Percentiles rank a stretch among this genome's conserved stretches.
Conservation (phyloP, 2,797 vertebrate genomes). For the Pyrocephalus nanus region DNA sequence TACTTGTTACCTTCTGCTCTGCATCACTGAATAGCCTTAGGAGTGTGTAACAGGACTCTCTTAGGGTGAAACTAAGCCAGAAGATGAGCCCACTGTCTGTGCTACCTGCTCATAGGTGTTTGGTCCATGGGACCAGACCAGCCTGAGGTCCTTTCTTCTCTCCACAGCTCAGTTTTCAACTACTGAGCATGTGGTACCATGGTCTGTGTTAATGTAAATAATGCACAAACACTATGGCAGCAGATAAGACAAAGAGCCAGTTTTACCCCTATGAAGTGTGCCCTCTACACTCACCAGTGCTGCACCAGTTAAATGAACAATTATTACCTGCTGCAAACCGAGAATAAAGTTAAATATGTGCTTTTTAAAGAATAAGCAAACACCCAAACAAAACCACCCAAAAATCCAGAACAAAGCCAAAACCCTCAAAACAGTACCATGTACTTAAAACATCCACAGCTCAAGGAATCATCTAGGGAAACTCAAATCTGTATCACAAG, state of each 20-base stretch:
- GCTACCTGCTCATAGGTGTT: neutral
- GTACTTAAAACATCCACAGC: neutral
- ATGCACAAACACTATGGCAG: neutral
- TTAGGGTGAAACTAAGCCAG: neutral
- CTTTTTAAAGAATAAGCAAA: neutral
- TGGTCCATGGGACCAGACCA: fast-evolving
- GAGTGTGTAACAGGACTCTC: neutral
- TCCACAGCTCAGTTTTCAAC: neutral
- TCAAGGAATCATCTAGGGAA: neutral
- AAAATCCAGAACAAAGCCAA: neutral
- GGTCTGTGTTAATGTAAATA: neutral
- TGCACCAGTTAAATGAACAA: neutral
- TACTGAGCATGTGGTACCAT: neutral
- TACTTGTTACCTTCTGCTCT: neutral
- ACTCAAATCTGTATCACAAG: neutral
- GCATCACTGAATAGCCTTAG: neutral
- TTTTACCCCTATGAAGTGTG: neutral
- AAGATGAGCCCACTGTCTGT: neutral
- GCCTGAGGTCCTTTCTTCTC: neutral
- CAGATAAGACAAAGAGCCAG: neutral
- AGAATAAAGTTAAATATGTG: neutral
- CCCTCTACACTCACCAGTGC: neutral
- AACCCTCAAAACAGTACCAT: neutral
- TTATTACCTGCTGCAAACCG: neutral
- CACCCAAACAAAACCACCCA: neutral